Base-by-base conservation (phyloP, 2,888 invertebrate genomes). In the Meloe dianella region DNA sequence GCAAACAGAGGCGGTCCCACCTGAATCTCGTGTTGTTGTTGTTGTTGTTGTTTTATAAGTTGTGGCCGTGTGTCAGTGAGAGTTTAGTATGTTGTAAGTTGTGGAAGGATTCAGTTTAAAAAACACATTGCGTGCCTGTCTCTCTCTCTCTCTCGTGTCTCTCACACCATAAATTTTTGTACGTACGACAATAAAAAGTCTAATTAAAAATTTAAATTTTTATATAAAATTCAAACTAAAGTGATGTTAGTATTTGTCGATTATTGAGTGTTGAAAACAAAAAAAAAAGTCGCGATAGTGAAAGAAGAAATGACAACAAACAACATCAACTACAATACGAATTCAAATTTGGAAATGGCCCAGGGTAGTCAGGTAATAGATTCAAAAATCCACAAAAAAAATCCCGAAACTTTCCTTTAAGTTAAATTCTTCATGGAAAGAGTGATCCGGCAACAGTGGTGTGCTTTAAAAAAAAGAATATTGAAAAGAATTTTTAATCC, bases 261-360 rank as follows among this genome's bases (percentile, higher is more conserved):
- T 6, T 35, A 60, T 41, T 12, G 3, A 20, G 2, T 27, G 2
- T 27, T 27, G 27, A 27, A 5, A 29, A 41, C 59, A 60, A 24
- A 22, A 14, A 35, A 35, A 12, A 12, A 35, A n/a, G n/a, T 27
- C 27, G 14, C 35, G 60, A n/a, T n/a, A n/a, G 38, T 64, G 14
- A 60, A 72, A 68, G 61, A n/a, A n/a, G n/a, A n/a, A n/a, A 75
- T 73, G 73, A 72, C 73, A 27, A 71, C 66, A 61, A 70, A 61
- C 54, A 65, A 68, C 63, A 70, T 65, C 41, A 84, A 84, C 74
- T 82, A 85, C 61, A 87, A 85, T 79, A 86, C 87, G 71, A 86
- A 85, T 76, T 85, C 87, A 57, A 86, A 85, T 66, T 81, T 89
- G 85, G 85, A 85, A 79, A 84, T 85, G 67, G 85, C 83, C 61